phyloP scores from a whole-genome alignment of 2,113 vertebrate species.

The Pipra filicauda region DNA sequence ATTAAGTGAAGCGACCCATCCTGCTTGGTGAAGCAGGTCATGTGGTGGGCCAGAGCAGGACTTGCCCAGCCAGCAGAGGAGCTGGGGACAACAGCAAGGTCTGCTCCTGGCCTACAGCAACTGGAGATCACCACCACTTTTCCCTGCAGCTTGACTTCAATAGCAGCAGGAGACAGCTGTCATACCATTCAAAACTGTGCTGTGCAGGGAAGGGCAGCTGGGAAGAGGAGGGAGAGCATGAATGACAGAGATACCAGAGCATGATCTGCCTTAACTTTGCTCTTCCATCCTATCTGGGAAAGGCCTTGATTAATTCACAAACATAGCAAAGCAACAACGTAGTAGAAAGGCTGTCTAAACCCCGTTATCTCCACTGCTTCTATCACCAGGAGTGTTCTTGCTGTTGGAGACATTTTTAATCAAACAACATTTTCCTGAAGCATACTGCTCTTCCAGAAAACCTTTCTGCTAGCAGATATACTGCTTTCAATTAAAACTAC shows the following conservation, averaged over 20 bases:
- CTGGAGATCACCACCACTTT: neutral
- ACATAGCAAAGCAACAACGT: rapidly evolving
- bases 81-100: neutral
- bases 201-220: rapidly evolving
- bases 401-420: neutral
- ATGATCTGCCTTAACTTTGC: neutral
- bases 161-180: neutral
- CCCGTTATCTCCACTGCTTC: neutral
- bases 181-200: neutral
- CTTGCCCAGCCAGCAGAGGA: neutral
- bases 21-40: rapidly evolving
- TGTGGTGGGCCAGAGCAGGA: neutral
- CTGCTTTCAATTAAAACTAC: neutral
- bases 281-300: neutral
- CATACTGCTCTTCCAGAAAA: neutral
- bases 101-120: neutral
- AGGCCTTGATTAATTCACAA: neutral
- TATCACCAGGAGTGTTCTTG: neutral
- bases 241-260: neutral
- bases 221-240: neutral
- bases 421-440: neutral
- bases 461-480: neutral
- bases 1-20: neutral
- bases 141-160: neutral
- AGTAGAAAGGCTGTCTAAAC: neutral